Evolutionary conservation across 2,113 vertebrate species (phyloP).

Genomic region (Sebastes schlegelii): DNA sequence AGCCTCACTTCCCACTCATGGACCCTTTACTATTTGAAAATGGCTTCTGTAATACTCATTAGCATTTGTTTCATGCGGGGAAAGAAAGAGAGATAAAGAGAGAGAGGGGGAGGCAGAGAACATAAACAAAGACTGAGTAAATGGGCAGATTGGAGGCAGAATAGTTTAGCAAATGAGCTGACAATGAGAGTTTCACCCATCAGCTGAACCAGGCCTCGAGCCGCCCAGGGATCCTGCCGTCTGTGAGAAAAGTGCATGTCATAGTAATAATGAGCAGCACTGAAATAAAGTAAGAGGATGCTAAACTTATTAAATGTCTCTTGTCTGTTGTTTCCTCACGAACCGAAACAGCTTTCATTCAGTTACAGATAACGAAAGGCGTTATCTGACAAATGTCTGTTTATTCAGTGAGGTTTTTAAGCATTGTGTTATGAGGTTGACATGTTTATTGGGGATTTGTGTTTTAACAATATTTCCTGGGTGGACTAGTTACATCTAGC

Average conservation of each 20-base stretch:
- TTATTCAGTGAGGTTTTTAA: background rate
- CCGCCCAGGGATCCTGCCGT: constrained; percentile 15
- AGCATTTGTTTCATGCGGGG: constrained; percentile 49
- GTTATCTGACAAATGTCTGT: background rate
- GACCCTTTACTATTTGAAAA: constrained; percentile 39
- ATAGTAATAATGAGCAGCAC: constrained; percentile 3
- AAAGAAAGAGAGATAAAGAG: constrained; percentile 41
- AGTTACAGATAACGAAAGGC: background rate
- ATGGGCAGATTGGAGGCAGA: constrained; percentile 54
- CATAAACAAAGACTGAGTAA: constrained; percentile 64
- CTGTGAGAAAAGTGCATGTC: constrained; percentile 21
- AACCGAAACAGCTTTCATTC: constrained; percentile 3
- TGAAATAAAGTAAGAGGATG: background rate
- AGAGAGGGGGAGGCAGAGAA: constrained; percentile 38
- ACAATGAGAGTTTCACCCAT: constrained; percentile 52
- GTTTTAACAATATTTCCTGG: no score
- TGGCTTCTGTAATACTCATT: constrained; percentile 55
- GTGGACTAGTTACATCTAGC: background rate
- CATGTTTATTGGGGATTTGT: background rate
- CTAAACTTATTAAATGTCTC: background rate
- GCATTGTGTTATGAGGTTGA: background rate
- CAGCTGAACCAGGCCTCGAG: constrained; percentile 6
- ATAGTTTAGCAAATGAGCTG: constrained; percentile 64
- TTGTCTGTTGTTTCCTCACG: background rate
- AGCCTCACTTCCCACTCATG: constrained; percentile 35